Evolutionary conservation across 2,888 invertebrate genomes (phyloP).

Genomic region (Caenorhabditis sp.): DNA sequence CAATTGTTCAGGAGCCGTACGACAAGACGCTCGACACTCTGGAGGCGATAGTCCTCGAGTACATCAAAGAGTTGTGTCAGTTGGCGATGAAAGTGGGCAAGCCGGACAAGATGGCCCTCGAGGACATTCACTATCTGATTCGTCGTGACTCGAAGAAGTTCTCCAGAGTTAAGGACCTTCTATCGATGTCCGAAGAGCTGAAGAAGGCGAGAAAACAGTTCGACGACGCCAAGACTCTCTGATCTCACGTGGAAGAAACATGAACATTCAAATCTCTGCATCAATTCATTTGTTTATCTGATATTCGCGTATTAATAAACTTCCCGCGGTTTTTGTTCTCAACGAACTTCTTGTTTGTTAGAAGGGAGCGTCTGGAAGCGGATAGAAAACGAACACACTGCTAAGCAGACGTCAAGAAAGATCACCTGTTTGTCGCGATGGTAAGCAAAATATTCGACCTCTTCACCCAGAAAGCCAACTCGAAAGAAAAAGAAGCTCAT

Average conservation of each 20-base stretch:
- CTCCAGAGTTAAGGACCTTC: conserved; percentile 88
- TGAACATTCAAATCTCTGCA: conserved; percentile 5
- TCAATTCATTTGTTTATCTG: no score
- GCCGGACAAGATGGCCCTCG: conserved; percentile 96
- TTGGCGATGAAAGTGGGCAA: conserved; percentile 81
- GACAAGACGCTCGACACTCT: conserved; percentile 97
- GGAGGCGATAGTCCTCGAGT: conserved; percentile 97
- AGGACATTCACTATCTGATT: conserved; percentile 92
- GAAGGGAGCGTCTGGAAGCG: no score
- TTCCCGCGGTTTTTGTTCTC: no score
- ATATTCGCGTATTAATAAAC: no score
- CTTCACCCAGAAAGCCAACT: background rate
- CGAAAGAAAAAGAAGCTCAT: background rate
- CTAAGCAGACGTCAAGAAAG: no score
- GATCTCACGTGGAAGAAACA: background rate
- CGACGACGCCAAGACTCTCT: conserved; percentile 84
- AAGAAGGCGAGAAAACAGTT: conserved; percentile 99
- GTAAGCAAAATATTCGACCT: no score
- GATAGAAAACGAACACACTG: no score
- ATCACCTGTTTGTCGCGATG: no score
- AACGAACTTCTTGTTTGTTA: no score
- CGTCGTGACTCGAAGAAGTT: conserved; percentile 96
- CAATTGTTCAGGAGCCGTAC: conserved; percentile 84
- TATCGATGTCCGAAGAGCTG: conserved; percentile 92
- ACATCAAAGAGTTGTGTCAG: conserved; percentile 80